These are phyloP conservation scores for Phaethon lepturus DNA, from an alignment of 2,113 vertebrate species.

Conservation along the genomic window DNA sequence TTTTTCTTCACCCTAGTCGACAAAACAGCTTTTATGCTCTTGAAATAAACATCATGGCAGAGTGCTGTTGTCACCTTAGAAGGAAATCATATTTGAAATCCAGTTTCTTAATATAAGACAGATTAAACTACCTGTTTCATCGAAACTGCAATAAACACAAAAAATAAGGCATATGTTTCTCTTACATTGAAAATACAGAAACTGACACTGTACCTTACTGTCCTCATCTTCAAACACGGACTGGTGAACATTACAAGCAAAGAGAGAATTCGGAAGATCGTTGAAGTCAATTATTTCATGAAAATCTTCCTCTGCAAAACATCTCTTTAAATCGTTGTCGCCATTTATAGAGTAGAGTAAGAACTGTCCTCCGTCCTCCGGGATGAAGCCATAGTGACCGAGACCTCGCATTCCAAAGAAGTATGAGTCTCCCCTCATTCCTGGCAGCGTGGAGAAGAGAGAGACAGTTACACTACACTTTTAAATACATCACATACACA, in stretches of 20 bases:
- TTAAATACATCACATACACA: neutral
- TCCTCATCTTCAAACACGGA: slow-evolving; percentile 86
- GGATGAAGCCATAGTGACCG: slow-evolving; percentile 66
- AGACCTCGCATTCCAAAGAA: slow-evolving; percentile 80
- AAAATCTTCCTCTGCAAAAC: slow-evolving; percentile 80
- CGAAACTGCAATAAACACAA: neutral
- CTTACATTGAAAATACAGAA: neutral
- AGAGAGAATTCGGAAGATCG: slow-evolving; percentile 85
- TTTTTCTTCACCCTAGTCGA: neutral
- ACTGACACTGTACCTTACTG: slow-evolving; percentile 78
- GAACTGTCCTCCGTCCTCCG: slow-evolving; percentile 77
- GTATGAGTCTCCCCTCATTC: slow-evolving; percentile 85
- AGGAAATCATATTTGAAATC: neutral
- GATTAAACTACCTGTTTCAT: neutral
- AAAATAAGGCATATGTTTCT: neutral
- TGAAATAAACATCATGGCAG: neutral
- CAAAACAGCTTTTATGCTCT: neutral
- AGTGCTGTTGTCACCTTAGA: neutral
- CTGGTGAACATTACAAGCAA: slow-evolving; percentile 88
- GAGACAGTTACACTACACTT: neutral
- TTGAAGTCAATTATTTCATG: slow-evolving; percentile 88
- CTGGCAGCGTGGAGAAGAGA: slow-evolving; percentile 52
- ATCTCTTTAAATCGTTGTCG: slow-evolving; percentile 68
- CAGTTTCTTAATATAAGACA: neutral
- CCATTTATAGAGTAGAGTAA: slow-evolving; percentile 78